Percentiles rank a stretch among this genome's conserved stretches.
Conservation (phyloP, 1,140 invertebrate species). For the Adoxophyes honmai region DNA sequence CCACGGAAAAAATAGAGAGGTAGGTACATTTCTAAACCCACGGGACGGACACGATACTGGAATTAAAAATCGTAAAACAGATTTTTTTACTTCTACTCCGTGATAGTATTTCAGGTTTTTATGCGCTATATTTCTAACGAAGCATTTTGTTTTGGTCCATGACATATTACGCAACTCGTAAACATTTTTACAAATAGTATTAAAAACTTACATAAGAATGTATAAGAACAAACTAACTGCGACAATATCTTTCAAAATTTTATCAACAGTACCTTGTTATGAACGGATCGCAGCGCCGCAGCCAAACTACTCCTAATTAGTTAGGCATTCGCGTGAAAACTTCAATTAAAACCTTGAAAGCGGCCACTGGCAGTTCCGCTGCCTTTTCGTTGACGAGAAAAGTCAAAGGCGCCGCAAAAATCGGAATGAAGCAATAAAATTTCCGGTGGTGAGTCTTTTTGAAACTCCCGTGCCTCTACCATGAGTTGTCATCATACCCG, state of each 20-base stretch:
- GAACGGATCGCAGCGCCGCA: conserved; percentile 13
- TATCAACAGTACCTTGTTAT: conserved; percentile 25
- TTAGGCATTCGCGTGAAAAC: conserved; percentile 46
- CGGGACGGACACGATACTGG: too few relatives aligned
- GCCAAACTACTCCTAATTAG: conserved; percentile 44
- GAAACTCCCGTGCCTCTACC: conserved; percentile 17
- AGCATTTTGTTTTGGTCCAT: too few relatives aligned
- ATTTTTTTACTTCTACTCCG: too few relatives aligned
- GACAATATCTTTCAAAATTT: conserved; percentile 16
- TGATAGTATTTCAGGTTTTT: too few relatives aligned
- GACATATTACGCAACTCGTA: too few relatives aligned
- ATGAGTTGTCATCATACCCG: conserved; percentile 3
- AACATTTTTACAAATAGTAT: too few relatives aligned
- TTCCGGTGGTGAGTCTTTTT: conserved; percentile 26
- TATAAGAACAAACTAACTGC: too few relatives aligned
- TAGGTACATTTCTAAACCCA: too few relatives aligned
- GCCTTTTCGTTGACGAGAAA: conserved; percentile 35
- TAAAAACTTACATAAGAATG: too few relatives aligned
- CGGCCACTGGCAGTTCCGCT: conserved; percentile 24
- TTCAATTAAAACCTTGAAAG: conserved; percentile 48
- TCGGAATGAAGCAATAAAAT: conserved; percentile 40
- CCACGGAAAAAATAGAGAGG: too few relatives aligned
- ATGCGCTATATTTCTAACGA: too few relatives aligned
- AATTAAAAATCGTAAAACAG: too few relatives aligned
- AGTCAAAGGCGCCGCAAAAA: conserved; percentile 36